phyloP scores from a whole-genome alignment of 2,797 vertebrate species.

The Argyrosomus regius region DNA sequence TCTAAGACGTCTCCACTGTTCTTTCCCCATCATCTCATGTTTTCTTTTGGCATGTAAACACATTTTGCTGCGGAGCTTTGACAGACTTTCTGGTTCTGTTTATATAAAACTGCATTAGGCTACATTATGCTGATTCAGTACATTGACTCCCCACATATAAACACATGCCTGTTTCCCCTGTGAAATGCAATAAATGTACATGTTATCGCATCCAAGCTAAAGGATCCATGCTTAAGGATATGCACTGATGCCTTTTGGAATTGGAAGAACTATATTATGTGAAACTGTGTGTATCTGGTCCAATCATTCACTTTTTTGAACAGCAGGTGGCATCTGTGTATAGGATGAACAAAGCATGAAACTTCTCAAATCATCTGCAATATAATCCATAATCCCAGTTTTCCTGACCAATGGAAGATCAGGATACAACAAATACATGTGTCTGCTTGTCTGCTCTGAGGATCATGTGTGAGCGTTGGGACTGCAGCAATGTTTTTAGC shows the following conservation, averaged over 20 bases:
- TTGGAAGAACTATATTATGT: background rate
- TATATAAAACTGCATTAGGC: conserved; percentile 1
- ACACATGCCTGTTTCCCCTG: background rate
- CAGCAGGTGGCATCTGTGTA: conserved; percentile 37
- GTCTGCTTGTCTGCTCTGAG: conserved; percentile 6
- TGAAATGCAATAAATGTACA: conserved; percentile 7
- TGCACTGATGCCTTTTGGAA: conserved; percentile 14
- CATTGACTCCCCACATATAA: background rate
- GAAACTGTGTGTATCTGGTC: background rate
- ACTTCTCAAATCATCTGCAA: too few species aligned
- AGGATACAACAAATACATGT: background rate
- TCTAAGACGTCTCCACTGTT: conserved; percentile 55
- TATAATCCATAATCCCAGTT: background rate
- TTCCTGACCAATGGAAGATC: background rate
- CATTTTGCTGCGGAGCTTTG: conserved; percentile 41
- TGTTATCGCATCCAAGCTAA: background rate
- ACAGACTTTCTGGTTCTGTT: conserved; percentile 38
- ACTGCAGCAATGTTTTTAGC: background rate
- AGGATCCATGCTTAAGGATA: conserved; percentile 1
- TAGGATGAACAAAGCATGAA: background rate
- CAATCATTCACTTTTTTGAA: conserved; percentile 10
- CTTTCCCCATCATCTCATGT: conserved; percentile 51
- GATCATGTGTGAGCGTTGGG: background rate
- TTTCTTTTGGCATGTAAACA: conserved; percentile 54
- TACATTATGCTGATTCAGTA: conserved; percentile 4